Evolutionary conservation across 2,113 vertebrate species (phyloP), one percentile per base, ranked within the genome.

Genomic region (Desmodus rotundus): DNA sequence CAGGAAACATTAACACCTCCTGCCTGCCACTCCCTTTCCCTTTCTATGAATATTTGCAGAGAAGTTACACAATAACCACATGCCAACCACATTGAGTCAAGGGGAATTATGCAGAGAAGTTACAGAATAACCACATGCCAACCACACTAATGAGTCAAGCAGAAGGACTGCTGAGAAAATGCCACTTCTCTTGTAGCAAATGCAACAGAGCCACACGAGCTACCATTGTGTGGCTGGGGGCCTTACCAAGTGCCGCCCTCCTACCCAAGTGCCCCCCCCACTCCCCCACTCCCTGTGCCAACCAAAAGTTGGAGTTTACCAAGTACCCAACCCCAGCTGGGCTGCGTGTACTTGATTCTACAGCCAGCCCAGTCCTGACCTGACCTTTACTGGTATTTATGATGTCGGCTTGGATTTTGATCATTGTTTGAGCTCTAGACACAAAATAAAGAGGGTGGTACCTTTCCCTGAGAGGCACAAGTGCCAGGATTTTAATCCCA

Each of bases 331-430:
- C 89, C 89, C n/a, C 36, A 43, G 81, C 89, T 94, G 56, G 95
- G 93, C 97, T 97, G 76, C 89, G 89, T 89, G 92, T 88, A 95
- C 58, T 94, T 14, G 52, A 95, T 80, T 90, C 96, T 50, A n/a
- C 74, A 94, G 61, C 96, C 95, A 96, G 97, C 97, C 95, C 1
- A 0, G 58, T 50, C 68, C n/a, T 98, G 98, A 99, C 68, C n/a
- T 98, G 98, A 99, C 98, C 98, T 98, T 98, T 98, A 89, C 97
- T 98, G 98, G 97, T 96, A 98, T 98, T 98, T 98, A 96, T 94
- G 96, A 98, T 97, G 97, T 93, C 61, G 22, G 91, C 73, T 95
- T 83, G 87, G 95, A 97, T 98, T 98, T 97, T 98, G 98, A 97
- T 98, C 96, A 95, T 78, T 98, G 93, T 98, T 97, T 97, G 97